These are phyloP conservation scores for Apaloderma vittatum DNA, from an alignment of 2,113 vertebrate genomes.

Conservation along the genomic window DNA sequence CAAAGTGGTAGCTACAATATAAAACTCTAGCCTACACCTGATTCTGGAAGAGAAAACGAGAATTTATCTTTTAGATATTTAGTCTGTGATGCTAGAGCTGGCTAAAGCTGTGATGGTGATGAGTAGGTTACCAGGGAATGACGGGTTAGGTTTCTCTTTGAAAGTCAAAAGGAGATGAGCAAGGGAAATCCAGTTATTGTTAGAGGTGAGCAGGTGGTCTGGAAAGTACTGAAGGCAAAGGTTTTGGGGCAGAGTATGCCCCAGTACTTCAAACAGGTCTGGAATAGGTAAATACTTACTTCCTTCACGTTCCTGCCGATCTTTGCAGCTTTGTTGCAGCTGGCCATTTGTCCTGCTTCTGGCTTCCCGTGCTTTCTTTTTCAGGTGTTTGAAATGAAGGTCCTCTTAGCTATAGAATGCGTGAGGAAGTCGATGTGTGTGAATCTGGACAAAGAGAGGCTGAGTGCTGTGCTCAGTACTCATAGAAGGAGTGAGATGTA, in stretches of 20 bases:
- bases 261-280: neutral
- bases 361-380: neutral
- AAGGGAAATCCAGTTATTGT: neutral
- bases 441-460: neutral
- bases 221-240: neutral
- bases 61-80: neutral
- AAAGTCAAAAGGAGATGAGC: neutral
- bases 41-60: neutral
- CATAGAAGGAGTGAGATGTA: neutral
- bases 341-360: neutral
- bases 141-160: neutral
- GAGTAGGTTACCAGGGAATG: neutral
- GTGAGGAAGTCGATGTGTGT: accelerated
- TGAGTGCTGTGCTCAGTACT: neutral
- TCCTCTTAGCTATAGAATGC: neutral
- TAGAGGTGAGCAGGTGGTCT: neutral
- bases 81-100: neutral
- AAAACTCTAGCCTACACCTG: neutral
- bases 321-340: neutral
- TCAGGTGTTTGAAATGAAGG: neutral
- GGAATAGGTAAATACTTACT: neutral
- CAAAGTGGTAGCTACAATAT: neutral
- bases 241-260: neutral
- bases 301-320: accelerated
- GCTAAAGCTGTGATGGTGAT: neutral